Evolutionary conservation across 2,797 vertebrate species (phyloP), one percentile per base, ranked within the genome.

Genomic region (Gobio occitaniae): DNA sequence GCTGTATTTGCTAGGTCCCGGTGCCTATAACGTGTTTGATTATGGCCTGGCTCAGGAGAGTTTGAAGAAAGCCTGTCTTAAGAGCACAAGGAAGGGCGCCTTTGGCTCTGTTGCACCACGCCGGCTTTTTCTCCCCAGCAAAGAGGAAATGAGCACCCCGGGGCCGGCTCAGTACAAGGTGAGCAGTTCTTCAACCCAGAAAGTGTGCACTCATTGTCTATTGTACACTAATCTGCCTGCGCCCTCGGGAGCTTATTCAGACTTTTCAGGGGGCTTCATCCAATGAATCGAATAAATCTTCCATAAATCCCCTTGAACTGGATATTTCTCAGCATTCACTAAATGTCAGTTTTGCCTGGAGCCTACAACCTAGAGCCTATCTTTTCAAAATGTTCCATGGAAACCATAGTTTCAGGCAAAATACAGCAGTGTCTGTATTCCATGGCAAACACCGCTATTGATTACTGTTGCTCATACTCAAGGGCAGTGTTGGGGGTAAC

Each of bases 81-180:
- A 89, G 63, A 88, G 87, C 84, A 91, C 50, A 79, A 93, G 84
- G 85, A 93, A 88, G 29, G 93, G 92, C 17, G 94, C 87, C 52
- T 96, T 97, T 90, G 94, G 94, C 79, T 95, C 95, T 86, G 93
- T 84, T 36, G 71, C 78, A 80, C 89, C 90, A 84, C 87, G 91
- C 47, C 87, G 8, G 69, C 87, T 88, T 7, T 25, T 87, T n/a
- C 76, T 92, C 81, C 32, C 88, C 85, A 90, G 91, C 83, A 94
- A 93, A 59, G 79, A 94, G 75, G 87, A 85, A 15, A 88, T 88
- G 59, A 50, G 25, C 82, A 74, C n/a, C 77, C 93, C 93, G 16
- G 90, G 93, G 71, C 95, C 93, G 69, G 88, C 88, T 82, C 88
- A 94, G 86, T 96, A 96, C 89, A 84, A 93, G 94, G 95, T 96